phyloP scores from a whole-genome alignment of 2,113 vertebrate genomes.

The Fulmarus glacialis region DNA sequence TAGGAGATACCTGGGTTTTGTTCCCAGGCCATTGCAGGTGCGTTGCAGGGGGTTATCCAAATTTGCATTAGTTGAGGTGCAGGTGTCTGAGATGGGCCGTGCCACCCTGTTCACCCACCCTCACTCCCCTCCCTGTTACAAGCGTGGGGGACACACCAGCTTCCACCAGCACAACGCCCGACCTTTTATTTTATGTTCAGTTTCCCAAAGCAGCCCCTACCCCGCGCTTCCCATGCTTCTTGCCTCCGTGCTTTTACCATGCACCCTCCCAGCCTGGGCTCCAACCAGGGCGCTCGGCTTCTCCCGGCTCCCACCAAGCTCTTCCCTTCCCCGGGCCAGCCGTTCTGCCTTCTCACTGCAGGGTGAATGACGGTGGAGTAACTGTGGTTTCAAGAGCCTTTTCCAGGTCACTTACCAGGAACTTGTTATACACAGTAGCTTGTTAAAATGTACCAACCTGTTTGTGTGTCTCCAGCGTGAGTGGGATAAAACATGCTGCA shows the following conservation, averaged over 20 bases:
- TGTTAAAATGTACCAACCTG: background rate
- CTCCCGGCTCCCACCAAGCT: background rate
- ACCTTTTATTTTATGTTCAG: background rate
- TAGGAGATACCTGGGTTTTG: background rate
- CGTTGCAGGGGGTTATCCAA: rapidly evolving
- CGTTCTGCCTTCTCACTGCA: background rate
- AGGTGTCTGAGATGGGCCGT: background rate
- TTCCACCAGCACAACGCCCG: background rate
- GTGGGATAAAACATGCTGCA: background rate
- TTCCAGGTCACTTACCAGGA: background rate
- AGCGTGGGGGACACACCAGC: rapidly evolving
- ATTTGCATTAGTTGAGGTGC: background rate
- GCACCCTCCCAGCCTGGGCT: background rate
- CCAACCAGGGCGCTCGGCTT: rapidly evolving
- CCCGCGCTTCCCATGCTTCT: rapidly evolving
- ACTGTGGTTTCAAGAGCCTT: background rate
- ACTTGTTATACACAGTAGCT: background rate
- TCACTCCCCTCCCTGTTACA: rapidly evolving
- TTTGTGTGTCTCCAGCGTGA: background rate
- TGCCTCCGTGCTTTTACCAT: background rate
- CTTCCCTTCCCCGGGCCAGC: background rate
- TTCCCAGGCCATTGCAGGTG: background rate
- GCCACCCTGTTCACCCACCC: background rate
- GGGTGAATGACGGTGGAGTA: background rate
- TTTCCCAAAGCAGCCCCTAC: background rate